Base-by-base conservation (phyloP, 2,797 vertebrate genomes). In the Cossypha dichroa region DNA sequence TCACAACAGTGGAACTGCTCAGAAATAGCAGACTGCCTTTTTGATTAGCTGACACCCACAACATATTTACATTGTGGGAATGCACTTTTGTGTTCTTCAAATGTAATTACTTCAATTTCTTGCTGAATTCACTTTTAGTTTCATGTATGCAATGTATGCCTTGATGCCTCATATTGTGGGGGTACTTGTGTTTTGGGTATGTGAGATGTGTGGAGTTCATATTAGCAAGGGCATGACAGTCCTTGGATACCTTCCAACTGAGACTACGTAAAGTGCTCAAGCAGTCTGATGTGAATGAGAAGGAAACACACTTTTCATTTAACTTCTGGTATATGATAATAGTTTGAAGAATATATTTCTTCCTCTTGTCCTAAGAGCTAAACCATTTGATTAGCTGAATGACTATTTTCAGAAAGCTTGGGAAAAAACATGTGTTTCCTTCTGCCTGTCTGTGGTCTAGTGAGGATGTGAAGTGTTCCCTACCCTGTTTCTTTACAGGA, bases 41-140 rank as follows among this genome's bases (percentile, higher is more conserved):
- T 78, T 48, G 36, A 41, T 54, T 58, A 31, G 29, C 38, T 74
- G n/a, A 33, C 18, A 69, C 4, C 5, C 15, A 17, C 36, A 51
- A 11, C 6, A 5, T 43, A 8, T 28, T 41, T 58, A 41, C 0
- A 0, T 46, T 58, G 34, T 69, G 29, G 41, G 34, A 56, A 54
- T 52, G 15, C 23, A 21, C 3, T 0, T 33, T 6, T 17, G 2
- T 75, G 26, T 45, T 85, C 6, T 75, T 93, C 19, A 34, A 20
- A n/a, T 36, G 15, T 34, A 58, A 33, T 31, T 7, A 63, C 33
- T 80, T 5, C 9, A 5, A 5, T 77, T 80, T 67, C 43, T 77
- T 94, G 22, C 34, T 88, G 51, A 75, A 49, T 64, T 72, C 16
- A 11, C 0, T 0, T 56, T 72, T 60, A 13, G 10, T 62, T 76